Base-by-base conservation (phyloP, 1,140 invertebrate species). In the Saccostrea cuccullata region DNA sequence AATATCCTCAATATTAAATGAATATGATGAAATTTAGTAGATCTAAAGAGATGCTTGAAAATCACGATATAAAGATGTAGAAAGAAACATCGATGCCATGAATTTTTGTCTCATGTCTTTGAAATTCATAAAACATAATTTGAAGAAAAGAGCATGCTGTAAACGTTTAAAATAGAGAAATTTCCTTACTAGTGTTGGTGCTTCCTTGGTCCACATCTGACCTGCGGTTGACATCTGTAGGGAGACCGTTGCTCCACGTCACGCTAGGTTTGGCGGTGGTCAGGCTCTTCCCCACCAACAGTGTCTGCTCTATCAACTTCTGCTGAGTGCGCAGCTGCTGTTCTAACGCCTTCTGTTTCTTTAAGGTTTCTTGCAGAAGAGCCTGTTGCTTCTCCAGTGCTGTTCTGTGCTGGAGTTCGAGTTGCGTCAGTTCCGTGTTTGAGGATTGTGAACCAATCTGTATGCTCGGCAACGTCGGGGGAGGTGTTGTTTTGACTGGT, bases 321-420 rank as follows among this genome's bases (percentile, higher is more conserved):
- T 77, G 70, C 11, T 77, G 70, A 12, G 70, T 77, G 70, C 70
- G 70, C 2, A 77, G 70, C 70, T 77, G 70, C 26, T 77, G 26
- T 17, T 77, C 70, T 77, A 77, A 26, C 30, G 70, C 70, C 70
- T 26, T 77, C 70, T 77, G 86, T 13, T 83, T 60, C 13, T 60
- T 36, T 20, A 60, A 77, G 15, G 36, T 55, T 55, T 87, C 30
- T 23, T 83, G 47, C 13, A 82, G 55, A 23, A 82, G 26, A 55
- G 26, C 36, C 12, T 58, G 77, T 15, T 82, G 77, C n/a, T 36
- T 77, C 36, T 82, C 55, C 40, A 55, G 70, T 17, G 67, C 36
- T 23, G 67, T 47, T n/a, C 55, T 26, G 12, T 36, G 70, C 20
- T 30, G 82, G 11, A 13, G 58, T 13, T 55, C 82, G 13, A 23